Base-by-base conservation (phyloP, 2,888 invertebrate genomes). In the Cyrtodaria siliqua region DNA sequence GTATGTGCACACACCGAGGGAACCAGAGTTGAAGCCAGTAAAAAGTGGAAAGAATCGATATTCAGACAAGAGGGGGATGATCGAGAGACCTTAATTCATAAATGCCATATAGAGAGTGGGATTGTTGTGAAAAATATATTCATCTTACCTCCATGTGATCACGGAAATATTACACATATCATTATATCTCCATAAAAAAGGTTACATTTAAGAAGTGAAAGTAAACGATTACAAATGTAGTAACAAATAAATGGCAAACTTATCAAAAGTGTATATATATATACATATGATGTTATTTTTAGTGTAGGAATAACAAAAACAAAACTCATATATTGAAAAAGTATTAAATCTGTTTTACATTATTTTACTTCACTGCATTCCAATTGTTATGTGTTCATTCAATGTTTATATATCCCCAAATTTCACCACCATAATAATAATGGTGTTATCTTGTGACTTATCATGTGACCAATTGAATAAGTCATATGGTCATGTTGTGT, bases 1-100 rank as follows among this genome's bases (percentile, higher is more conserved):
- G 50, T 84, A 73, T 69, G 62, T 63, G 38, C 81, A 71, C 50
- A 77, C 83, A 14, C 85, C 85, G 4, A 61, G 85, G 18, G 85
- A 86, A n/a, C 67, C 77, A 1, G 85, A 85, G 23, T 75, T 82
- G 16, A 80, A 83, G 61, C 81, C 85, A 18, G 56, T 83, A 42
- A 80, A 71, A 61, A 82, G 82, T 67, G 85, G 82, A 14, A 83
- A 82, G 61, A 72, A 66, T 49, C 61, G 79, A 14, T 72, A 74
- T 56, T 70, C 53, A 2, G 83, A 83, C 40, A 73, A 71, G 49
- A 29, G 83, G 24, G 74, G 75, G 50, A 44, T 44, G n/a, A n/a
- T n/a, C n/a, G n/a, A 6, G 44, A 20, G 44, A 44, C 4, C 33
- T 12, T 33, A 33, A 33, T 44, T 44, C 44, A 44, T 44, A 20